Evolutionary conservation across 2,113 vertebrate genomes (phyloP), one percentile per base, ranked within the genome.

Genomic region (Myrmophylax atrothorax): DNA sequence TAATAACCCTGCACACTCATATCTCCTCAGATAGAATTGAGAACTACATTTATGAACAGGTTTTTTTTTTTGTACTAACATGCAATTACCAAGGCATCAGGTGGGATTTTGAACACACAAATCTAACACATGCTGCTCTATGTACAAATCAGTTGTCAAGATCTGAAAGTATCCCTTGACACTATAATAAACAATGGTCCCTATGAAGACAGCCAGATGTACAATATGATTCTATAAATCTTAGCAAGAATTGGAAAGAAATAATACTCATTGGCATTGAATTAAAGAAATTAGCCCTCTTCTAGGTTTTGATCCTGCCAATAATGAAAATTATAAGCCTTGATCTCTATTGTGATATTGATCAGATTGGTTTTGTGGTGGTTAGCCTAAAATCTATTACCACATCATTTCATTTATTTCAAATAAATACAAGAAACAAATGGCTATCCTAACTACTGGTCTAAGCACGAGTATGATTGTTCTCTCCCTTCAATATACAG

Each of bases 391-490:
- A 91, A 69, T 40, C 56, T 83, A 24, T 79, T 80, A 37, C 82
- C 18, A 47, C 26, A 44, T 79, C 46, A 84, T 86, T 91, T 80
- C 38, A 25, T 11, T 60, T 64, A 70, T 49, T 89, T 64, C 33
- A 80, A 93, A 79, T 63, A 88, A 88, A 91, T 49, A 74, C 8
- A 53, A 87, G n/a, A 73, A 91, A 78, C 7, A 84, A 96, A 78
- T 3, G 1, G 4, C 28, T 84, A 12, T 58, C 29, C 73, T 68
- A 76, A 37, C 73, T 78, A 55, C 53, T 5, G 1, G 47, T 66
- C 47, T 68, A 74, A 87, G 40, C 66, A 84, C 2, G 1, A 46
- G 10, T 20, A 33, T 64, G 56, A 59, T 35, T 83, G n/a, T 79
- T 46, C 37, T 86, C 25, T 80, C 55, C 67, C 37, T 92, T 80